Base-by-base conservation (phyloP, 2,888 invertebrate species). In the Xanthostigma xanthostigma region DNA sequence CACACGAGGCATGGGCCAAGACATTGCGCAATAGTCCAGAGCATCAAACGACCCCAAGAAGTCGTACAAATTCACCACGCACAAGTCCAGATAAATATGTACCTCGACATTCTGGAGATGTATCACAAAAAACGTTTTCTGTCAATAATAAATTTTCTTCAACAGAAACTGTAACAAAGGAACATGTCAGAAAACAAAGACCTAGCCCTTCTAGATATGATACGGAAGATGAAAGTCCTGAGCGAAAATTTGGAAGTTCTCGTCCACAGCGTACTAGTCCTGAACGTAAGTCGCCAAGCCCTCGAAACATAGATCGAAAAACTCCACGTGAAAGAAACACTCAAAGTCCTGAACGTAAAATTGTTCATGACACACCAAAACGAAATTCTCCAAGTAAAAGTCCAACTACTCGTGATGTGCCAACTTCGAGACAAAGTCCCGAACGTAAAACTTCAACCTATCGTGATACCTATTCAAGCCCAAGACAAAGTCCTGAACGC, bases 1-100 rank as follows among this genome's bases (percentile, higher is more conserved):
- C 82, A 2, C 86, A 86, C 59, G 79, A 84, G 55, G 83, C 83
- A 1, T 86, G 85, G 71, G 85, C 82, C 0, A 76, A 81, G 49
- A 80, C 84, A 6, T 66, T 86, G 43, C 73, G 86, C 35, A 73
- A 81, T 51, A 75, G 78, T 37, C 79, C 79, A 46, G 78, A 79
- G 2, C 69, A 75, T 41, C 65, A 72, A 2, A 66, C 69, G n/a
- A 65, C 68, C 4, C 63, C 73, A n/a, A 69, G 68, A 51, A 73
- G 72, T 0, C 76, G 75, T 53, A 71, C 69, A 13, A 70, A 71
- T 11, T 75, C 76, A 0, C 56, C 75, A 36, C 64, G 75, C 55
- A 74, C 75, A 51, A 75, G 74, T 53, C 67, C 69, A 2, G 27
- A 27, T 27, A 27, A 27, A 27, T 27, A 27, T 72, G 72, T 53